Conservation (phyloP, 2,113 vertebrate genomes). For the Catharus minimus region DNA sequence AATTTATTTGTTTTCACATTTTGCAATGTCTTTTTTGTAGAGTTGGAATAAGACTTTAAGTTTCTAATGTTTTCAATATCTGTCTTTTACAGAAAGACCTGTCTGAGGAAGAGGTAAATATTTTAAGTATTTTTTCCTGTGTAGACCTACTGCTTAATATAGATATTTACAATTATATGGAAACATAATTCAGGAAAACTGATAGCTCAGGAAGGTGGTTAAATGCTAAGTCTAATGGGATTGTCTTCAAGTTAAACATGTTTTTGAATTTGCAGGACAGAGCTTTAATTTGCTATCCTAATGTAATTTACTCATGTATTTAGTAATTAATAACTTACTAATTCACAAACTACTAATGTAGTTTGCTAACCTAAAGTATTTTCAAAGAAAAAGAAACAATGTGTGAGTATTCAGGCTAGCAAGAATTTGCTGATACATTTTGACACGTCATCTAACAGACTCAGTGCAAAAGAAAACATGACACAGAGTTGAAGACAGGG, state of each 20-base stretch:
- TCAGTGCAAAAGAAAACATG: background rate
- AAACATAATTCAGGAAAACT: background rate
- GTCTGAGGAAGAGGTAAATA: conserved; percentile 84
- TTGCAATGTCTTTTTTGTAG: background rate
- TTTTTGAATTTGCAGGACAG: background rate
- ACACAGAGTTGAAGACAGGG: background rate
- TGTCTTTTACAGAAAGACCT: conserved; percentile 77
- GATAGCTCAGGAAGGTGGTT: background rate
- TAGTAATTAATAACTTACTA: background rate
- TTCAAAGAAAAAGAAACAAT: background rate
- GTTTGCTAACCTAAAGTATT: background rate
- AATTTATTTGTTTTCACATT: background rate
- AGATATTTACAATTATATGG: background rate
- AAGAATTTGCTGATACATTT: background rate
- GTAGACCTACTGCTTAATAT: background rate
- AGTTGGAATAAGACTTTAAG: background rate
- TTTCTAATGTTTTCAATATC: conserved; percentile 32
- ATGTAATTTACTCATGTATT: background rate
- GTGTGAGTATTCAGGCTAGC: background rate
- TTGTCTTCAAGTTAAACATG: background rate
- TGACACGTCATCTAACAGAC: background rate
- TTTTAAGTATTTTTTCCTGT: background rate
- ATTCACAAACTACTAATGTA: background rate
- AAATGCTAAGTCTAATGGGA: background rate
- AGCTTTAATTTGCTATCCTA: background rate